Conservation (phyloP, 2,888 invertebrate species). For the Dicyrtomina minuta region DNA sequence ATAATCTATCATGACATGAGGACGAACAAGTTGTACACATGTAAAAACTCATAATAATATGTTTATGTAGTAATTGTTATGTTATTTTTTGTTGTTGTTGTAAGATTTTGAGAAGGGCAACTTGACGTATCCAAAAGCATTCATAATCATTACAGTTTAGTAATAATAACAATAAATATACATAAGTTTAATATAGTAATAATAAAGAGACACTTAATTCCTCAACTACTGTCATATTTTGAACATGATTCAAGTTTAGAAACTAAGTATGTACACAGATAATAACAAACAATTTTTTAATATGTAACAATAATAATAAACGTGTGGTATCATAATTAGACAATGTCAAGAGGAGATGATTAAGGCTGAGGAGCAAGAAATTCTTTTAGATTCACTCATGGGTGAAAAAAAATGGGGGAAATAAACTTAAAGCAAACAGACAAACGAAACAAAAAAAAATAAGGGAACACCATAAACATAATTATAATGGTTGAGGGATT, state of each 20-base stretch:
- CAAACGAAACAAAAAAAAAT: no score
- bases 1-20: no score
- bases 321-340: constrained; percentile 5
- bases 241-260: constrained; percentile 19
- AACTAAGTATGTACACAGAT: neutral
- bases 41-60: constrained; percentile 9
- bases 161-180: constrained; percentile 21
- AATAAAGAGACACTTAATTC: neutral
- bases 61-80: no score
- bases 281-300: no score
- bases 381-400: no score
- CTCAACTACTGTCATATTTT: constrained; percentile 15
- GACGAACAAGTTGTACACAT: neutral
- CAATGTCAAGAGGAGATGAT: constrained; percentile 17
- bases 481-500: no score
- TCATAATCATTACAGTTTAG: neutral
- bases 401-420: no score
- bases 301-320: constrained; percentile 12
- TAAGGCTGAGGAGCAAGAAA: constrained; percentile 8
- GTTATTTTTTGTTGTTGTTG: constrained; percentile 5
- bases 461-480: no score
- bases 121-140: constrained; percentile 11
- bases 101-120: constrained; percentile 7
- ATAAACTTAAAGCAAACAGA: no score
- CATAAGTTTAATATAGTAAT: constrained; percentile 18